Conservation (phyloP, 1,140 invertebrate genomes). For the Atta texana region DNA sequence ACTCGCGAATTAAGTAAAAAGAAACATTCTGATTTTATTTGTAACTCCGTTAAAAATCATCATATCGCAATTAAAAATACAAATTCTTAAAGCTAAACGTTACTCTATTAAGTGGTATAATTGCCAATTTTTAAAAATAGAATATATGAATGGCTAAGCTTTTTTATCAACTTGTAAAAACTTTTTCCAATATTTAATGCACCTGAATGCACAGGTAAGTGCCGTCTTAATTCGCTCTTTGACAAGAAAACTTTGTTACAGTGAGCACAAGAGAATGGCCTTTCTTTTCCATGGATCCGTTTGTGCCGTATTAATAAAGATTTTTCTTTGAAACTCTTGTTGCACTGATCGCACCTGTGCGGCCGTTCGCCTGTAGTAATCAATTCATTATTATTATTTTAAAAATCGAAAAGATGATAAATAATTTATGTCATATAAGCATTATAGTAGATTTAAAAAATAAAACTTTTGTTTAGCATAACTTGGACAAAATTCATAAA, state of each 20-base stretch:
- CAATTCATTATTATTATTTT: neutral
- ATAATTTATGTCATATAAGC: neutral
- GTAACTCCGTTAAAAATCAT: too few relatives aligned
- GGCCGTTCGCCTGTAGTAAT: slow-evolving; percentile 79
- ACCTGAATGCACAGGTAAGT: slow-evolving; percentile 82
- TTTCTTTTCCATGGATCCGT: slow-evolving; percentile 82
- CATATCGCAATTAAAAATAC: too few relatives aligned
- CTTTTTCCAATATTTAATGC: slow-evolving; percentile 22
- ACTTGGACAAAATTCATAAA: neutral
- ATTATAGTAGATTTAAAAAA: slow-evolving; percentile 21
- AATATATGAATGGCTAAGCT: too few relatives aligned
- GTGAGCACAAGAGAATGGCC: slow-evolving; percentile 82
- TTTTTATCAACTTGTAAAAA: too few relatives aligned
- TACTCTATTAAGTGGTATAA: too few relatives aligned
- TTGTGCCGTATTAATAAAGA: slow-evolving; percentile 82
- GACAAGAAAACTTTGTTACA: slow-evolving; percentile 82
- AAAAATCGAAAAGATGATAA: neutral
- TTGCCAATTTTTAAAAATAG: too few relatives aligned
- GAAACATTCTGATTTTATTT: too few relatives aligned
- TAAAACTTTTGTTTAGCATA: neutral
- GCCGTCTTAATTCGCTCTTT: slow-evolving; percentile 83
- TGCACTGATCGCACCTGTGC: slow-evolving; percentile 80
- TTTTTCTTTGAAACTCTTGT: slow-evolving; percentile 83
- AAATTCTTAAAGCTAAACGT: too few relatives aligned
- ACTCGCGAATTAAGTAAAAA: too few relatives aligned